Base-by-base conservation (phyloP, 2,113 vertebrate genomes). In the Plotosus lineatus region DNA sequence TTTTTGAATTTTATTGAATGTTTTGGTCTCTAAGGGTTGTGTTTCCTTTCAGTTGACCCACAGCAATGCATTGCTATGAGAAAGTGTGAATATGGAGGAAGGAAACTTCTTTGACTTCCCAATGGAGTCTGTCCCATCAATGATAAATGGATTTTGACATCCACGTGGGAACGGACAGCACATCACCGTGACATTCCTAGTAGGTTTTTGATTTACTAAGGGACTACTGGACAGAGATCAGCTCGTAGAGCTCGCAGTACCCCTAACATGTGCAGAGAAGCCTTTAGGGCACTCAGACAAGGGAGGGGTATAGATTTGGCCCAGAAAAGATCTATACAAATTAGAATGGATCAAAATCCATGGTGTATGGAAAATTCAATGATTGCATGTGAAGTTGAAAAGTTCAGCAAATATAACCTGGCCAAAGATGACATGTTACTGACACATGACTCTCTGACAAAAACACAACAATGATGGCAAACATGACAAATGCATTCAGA, bases 71-170 rank as follows among this genome's bases (percentile, higher is more conserved):
- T 58, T 77, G 77, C 66, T 76, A 65, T 73, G 78, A 81, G 53
- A 68, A 75, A 51, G 26, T 19, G 26, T 61, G 50, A 73, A 61
- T n/a, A 21, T 77, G 66, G 63, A 51, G 65, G 33, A 40, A 78
- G 77, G 81, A 61, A 44, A 83, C 75, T 69, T 83, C 61, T 79
- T 65, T 89, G 84, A 86, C 84, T 81, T 87, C 26, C 69, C n/a
- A 10, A 88, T 89, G 86, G 46, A 77, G 84, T 88, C 76, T 81
- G 83, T 33, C 55, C 48, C 80, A 84, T 85, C 60, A 85, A 80
- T 91, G 90, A 92, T 91, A 79, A 89, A 91, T 87, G 85, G 78
- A 76, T 90, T 91, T 92, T 93, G 85, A 87, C 91, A 89, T 26
- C 4, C 46, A 78, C 88, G 58, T 89, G 88, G 78, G 86, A 88